Evolutionary conservation across 1,140 invertebrate species (phyloP).

Genomic region (Polypedilum vanderplanki): DNA sequence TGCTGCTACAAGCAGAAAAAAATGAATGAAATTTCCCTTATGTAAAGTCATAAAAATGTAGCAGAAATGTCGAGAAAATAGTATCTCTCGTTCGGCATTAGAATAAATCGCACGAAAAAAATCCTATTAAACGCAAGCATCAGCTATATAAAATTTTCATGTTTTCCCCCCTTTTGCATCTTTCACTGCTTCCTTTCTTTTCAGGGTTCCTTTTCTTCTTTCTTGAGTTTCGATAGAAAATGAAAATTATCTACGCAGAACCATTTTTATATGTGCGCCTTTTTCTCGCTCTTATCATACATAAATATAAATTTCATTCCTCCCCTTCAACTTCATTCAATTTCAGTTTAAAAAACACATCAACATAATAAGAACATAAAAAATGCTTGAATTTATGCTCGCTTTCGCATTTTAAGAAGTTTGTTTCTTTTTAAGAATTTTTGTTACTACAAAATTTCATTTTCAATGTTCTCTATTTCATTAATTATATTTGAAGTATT

Average conservation of each 20-base stretch:
- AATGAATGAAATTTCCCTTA: conserved; percentile 24
- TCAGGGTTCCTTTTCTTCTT: too few relatives aligned
- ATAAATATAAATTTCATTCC: conserved; percentile 5
- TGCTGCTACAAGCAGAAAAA: background rate
- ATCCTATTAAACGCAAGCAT: conserved; percentile 24
- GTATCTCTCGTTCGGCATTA: background rate
- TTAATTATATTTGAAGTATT: too few relatives aligned
- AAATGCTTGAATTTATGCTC: conserved; percentile 22
- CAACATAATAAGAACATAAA: conserved; percentile 28
- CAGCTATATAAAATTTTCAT: conserved; percentile 10
- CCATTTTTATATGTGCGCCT: conserved; percentile 13
- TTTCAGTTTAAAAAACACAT: conserved; percentile 27
- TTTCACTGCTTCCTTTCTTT: conserved; percentile 1
- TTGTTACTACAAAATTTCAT: too few relatives aligned
- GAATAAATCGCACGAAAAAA: conserved; percentile 23
- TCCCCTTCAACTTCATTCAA: background rate
- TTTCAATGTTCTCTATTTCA: too few relatives aligned
- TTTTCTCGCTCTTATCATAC: background rate
- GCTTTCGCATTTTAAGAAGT: too few relatives aligned
- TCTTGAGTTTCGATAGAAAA: background rate
- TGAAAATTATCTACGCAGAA: conserved; percentile 24
- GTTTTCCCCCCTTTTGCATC: conserved; percentile 20
- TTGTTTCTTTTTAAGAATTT: too few relatives aligned
- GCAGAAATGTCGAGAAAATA: conserved; percentile 17
- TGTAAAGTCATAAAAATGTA: conserved; percentile 21